Percentiles rank a stretch among this genome's conserved stretches.
These are phyloP conservation scores for Enteromius unitaeniatus DNA, from an alignment of 2,797 vertebrate genomes.

Conservation along the genomic window DNA sequence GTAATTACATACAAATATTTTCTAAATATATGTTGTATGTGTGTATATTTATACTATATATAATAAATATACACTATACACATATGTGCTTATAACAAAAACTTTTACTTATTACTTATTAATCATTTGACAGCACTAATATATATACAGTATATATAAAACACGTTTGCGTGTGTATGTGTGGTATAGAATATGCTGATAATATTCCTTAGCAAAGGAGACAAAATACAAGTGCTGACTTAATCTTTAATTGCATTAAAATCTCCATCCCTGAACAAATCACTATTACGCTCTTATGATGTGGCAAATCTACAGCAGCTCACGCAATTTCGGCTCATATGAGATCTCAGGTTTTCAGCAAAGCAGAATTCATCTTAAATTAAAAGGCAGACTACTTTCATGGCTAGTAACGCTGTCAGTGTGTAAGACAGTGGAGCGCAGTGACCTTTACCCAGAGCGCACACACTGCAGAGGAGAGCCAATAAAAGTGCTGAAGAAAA, in stretches of 20 bases:
- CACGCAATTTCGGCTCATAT: background rate
- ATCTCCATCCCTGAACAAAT: constrained; percentile 28
- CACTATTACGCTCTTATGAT: constrained; percentile 9
- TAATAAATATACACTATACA: no score
- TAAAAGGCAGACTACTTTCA: constrained; percentile 34
- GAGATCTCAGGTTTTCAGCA: constrained; percentile 15
- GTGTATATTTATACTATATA: no score
- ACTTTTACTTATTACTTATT: no score
- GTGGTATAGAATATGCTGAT: background rate
- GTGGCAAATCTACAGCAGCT: constrained; percentile 17
- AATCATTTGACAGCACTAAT: no score
- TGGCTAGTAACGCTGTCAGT: constrained; percentile 60
- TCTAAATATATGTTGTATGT: no score
- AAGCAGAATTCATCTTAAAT: constrained; percentile 37
- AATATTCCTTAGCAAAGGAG: background rate
- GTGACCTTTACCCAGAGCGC: constrained; percentile 83
- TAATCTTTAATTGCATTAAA: background rate
- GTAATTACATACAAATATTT: no score
- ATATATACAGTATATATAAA: no score
- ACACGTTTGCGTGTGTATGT: no score
- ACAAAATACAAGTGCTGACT: background rate
- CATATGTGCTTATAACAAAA: no score
- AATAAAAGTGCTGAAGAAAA: constrained; percentile 86
- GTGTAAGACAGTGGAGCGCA: constrained; percentile 67
- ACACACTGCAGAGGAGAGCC: constrained; percentile 80